A percentile compares a stretch with the other conserved stretches of the same genome.
phyloP scores from a whole-genome alignment of 2,797 vertebrate genomes.

The Enteromius thamalakanensis region DNA sequence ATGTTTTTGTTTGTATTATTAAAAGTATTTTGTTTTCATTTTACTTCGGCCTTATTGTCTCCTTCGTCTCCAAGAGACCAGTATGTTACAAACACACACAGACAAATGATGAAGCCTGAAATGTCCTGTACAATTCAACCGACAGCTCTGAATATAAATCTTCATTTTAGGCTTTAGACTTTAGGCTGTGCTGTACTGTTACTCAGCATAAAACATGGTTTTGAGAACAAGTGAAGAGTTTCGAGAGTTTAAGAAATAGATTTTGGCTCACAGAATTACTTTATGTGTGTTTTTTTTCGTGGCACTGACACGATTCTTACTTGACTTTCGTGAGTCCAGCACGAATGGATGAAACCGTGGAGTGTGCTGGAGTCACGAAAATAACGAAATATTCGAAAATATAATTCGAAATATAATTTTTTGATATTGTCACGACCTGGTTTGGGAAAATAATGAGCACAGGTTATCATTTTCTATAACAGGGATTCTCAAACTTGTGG shows the following conservation, averaged over 20 bases:
- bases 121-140: neutral
- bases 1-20: too few relatives aligned
- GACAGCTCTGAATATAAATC: neutral
- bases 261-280: neutral
- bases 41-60: too few relatives aligned
- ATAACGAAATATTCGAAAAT: too few relatives aligned
- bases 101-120: constrained; percentile 3
- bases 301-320: too few relatives aligned
- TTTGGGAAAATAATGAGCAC: neutral
- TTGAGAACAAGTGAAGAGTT: neutral
- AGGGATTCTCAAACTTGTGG: neutral
- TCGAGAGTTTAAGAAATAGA: neutral
- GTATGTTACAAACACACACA: neutral
- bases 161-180: too few relatives aligned
- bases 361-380: too few relatives aligned
- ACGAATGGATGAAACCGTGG: too few relatives aligned
- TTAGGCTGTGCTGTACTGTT: neutral
- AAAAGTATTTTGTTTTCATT: too few relatives aligned
- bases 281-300: neutral
- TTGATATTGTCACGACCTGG: too few relatives aligned
- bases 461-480: neutral
- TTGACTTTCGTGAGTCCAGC: too few relatives aligned
- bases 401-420: too few relatives aligned
- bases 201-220: neutral
- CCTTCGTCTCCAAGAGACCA: too few relatives aligned